Base-by-base conservation (phyloP, 2,797 vertebrate genomes). In the Gymnoscopelus braueri region DNA sequence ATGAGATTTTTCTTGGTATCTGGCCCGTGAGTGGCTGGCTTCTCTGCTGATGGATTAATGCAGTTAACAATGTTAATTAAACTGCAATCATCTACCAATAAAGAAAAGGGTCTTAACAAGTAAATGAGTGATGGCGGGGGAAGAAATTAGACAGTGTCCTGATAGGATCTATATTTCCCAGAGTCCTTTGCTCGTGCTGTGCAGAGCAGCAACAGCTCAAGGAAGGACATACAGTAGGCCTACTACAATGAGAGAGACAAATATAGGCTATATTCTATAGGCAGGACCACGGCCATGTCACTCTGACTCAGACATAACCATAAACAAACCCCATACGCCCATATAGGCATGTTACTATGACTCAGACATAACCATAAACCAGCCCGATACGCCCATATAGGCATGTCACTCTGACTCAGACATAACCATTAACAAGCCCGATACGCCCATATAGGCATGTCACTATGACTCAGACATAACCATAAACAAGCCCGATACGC, bases 21-120 rank as follows among this genome's bases (percentile, higher is more conserved):
- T 65, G 78, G 52, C 19, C 75, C 26, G 8, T 12, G 53, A 55
- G 53, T 23, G 44, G 62, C 68, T 13, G 61, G 71, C 67, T 24
- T 65, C 67, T 48, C 64, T 15, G 29, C 57, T 89, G 87, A 89
- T 86, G 76, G 67, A 86, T 89, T 83, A 84, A 73, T 72, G 73
- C 71, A 55, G 82, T 78, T 88, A 81, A 83, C 70, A 56, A 69
- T 83, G 69, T 84, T 89, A 88, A 93, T 93, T 87, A 92, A 92
- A 90, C 76, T 47, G 74, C 69, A 69, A 66, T 90, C 71, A 81
- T 83, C 75, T 67, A 72, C 64, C 65, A 70, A 73, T 88, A 52
- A 83, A 73, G 80, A 71, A 73, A 88, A 78, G 88, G 75, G 83
- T 89, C 78, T 77, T 67, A 67, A 69, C 60, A 48, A 75, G 70